A percentile compares a stretch with the other conserved stretches of the same genome.
Conservation (phyloP, 2,888 invertebrate species). For the Synergus laeviventris region DNA sequence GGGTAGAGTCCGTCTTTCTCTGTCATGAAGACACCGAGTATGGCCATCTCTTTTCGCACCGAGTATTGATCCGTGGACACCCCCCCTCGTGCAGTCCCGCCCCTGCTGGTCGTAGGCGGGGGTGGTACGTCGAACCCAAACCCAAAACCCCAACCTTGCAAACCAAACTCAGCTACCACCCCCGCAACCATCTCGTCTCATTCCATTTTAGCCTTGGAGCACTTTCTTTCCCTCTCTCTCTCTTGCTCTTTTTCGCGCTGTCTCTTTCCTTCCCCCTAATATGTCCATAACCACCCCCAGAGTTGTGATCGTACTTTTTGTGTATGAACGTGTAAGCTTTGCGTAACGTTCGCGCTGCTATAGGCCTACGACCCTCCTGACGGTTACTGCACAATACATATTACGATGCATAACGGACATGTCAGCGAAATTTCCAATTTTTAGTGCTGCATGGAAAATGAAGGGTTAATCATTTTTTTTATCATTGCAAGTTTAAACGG, state of each 20-base stretch:
- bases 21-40: conserved; percentile 1
- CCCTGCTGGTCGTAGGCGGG: conserved; percentile 46
- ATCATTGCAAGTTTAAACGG: background rate
- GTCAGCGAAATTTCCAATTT: background rate
- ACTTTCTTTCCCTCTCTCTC: conserved; percentile 39
- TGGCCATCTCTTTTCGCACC: conserved; percentile 44
- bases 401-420: background rate
- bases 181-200: conserved; percentile 48
- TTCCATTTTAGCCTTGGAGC: conserved; percentile 50
- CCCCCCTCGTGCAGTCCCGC: conserved; percentile 56
- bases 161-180: conserved; percentile 38
- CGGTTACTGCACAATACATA: background rate
- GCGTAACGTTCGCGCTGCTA: background rate
- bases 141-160: conserved; percentile 52
- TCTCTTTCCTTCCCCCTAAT: conserved; percentile 30
- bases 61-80: conserved; percentile 65
- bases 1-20: conserved; percentile 29
- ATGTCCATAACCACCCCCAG: conserved; percentile 8
- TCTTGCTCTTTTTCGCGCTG: conserved; percentile 19
- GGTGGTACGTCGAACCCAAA: conserved; percentile 51
- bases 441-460: background rate
- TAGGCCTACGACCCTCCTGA: conserved; percentile 15
- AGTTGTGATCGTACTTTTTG: conserved; percentile 19
- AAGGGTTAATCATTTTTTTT: conserved; percentile 4
- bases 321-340: conserved; percentile 21